These are phyloP conservation scores for Dissostichus mawsoni DNA, from an alignment of 2,113 vertebrate species.

Conservation along the genomic window DNA sequence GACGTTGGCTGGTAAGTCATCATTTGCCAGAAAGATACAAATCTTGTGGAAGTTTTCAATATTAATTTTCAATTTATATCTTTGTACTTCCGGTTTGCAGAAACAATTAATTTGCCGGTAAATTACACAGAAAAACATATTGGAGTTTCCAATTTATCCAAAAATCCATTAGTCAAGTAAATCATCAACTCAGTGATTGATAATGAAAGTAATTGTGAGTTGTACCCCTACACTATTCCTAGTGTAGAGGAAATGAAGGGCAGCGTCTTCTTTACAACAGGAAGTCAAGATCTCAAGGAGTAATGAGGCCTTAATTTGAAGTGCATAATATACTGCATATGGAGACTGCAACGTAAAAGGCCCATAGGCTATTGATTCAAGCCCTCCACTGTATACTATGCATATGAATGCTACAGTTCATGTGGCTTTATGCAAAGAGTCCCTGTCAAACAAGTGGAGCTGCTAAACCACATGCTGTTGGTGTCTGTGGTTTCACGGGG, in stretches of 20 bases:
- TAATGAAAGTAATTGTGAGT: not conserved
- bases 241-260: not conserved
- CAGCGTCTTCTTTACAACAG: not conserved
- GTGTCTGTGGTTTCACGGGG: constrained; percentile 31
- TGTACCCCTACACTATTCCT: not conserved
- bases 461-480: not conserved
- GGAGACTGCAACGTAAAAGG: not conserved
- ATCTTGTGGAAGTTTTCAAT: too few species aligned
- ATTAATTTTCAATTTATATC: too few species aligned
- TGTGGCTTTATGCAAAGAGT: not conserved
- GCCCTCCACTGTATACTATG: not conserved
- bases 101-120: too few species aligned
- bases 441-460: not conserved
- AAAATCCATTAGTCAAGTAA: too few species aligned
- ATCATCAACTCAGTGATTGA: not conserved
- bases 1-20: too few species aligned
- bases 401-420: not conserved
- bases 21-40: too few species aligned
- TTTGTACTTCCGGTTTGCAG: too few species aligned
- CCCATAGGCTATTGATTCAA: constrained; percentile 2
- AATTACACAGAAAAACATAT: too few species aligned
- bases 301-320: constrained; percentile 16
- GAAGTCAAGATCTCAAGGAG: constrained; percentile 15
- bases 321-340: not conserved
- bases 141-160: too few species aligned